These are phyloP conservation scores for Solenodon paradoxus DNA, from an alignment of 2,113 vertebrate species.

Conservation along the genomic window DNA sequence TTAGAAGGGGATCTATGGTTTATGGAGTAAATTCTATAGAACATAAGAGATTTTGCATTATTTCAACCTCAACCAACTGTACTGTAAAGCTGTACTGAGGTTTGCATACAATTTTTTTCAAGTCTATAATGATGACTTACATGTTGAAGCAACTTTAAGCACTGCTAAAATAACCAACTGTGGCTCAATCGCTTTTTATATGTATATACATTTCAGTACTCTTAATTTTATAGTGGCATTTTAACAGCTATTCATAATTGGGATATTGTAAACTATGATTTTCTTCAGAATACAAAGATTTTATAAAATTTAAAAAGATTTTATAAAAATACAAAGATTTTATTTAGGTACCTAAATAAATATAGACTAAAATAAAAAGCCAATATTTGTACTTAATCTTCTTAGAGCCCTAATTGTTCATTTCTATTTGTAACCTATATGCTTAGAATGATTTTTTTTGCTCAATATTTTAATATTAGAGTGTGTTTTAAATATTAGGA, in stretches of 20 bases:
- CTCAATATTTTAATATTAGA: not conserved
- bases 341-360: not conserved
- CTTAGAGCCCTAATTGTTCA: not conserved
- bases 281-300: not conserved
- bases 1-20: not conserved
- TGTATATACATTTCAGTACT: not conserved
- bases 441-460: not conserved
- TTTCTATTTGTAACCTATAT: not conserved
- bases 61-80: not conserved
- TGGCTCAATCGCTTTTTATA: not conserved
- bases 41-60: not conserved
- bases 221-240: not conserved
- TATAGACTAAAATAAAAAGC: not conserved
- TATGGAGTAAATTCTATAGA: not conserved
- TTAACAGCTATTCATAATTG: not conserved
- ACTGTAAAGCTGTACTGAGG: not conserved
- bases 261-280: not conserved
- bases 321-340: no score
- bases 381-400: slow-evolving; percentile 12
- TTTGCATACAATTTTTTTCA: not conserved
- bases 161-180: not conserved
- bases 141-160: not conserved
- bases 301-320: no score
- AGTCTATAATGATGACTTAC: not conserved
- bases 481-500: not conserved